Base-by-base conservation (phyloP, 1,140 invertebrate species). In the Drosophila micromelanica region DNA sequence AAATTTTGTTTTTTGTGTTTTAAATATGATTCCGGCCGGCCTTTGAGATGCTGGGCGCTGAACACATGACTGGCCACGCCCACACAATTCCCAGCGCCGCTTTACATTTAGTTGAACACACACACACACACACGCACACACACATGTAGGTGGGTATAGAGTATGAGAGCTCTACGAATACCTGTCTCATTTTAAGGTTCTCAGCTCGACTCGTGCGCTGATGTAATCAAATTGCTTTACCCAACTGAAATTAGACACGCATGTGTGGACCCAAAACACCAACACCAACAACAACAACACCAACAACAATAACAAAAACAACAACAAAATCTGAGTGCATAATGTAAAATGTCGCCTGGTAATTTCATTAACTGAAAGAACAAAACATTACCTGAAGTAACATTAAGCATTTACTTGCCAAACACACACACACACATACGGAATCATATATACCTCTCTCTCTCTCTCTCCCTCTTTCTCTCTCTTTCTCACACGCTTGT, bases 211-310 rank as follows among this genome's bases (percentile, higher is more conserved):
- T 52, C 49, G 49, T 32, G 13, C 27, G 23, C 61, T 65, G 3
- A 56, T 51, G 38, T 74, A 74, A 62, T 48, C 67, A 70, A 74
- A 70, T 74, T 59, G 52, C 72, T 70, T 78, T 74, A 54, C 35
- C 73, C 56, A 78, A 55, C 27, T 71, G 35, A 80, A 76, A 69
- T 73, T 73, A 62, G 64, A 73, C 49, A 75, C 73, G 48, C 61
- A 71, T 75, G 56, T 59, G 60, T 52, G 38, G 62, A 68, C 48
- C 70, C 27, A 56, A 27, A 72, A 51, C 57, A 35, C 35, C 12
- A 73, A 57, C 43, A 30, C 23, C 38, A 45, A 35, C 30, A 57
- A 37, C 13, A 20, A 59, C 13, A 65, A 57, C 20, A 46, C 9
- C 20, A 56, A 11, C 42, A 48, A 3, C n/a, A 20, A 54, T 2